These are phyloP conservation scores for Phengaris arion DNA, from an alignment of 2,888 invertebrate species.

Conservation along the genomic window DNA sequence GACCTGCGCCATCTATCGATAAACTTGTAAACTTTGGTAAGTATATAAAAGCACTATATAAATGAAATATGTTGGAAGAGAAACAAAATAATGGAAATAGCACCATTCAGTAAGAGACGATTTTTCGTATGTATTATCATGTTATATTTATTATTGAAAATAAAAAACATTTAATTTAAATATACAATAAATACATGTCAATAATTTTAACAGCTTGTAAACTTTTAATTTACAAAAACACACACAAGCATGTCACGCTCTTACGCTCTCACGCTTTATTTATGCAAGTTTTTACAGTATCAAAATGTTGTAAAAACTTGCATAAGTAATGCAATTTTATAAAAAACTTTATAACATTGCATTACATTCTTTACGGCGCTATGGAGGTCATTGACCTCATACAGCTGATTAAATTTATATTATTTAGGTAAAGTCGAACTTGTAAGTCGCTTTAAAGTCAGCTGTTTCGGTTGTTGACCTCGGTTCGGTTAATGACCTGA, in stretches of 20 bases:
- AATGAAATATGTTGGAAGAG: background rate
- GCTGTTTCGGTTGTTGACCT: too few species aligned
- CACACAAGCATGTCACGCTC: background rate
- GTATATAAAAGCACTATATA: background rate
- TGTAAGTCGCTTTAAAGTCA: too few species aligned
- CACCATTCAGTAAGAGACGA: background rate
- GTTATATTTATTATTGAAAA: background rate
- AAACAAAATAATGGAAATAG: background rate
- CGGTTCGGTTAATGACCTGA: too few species aligned
- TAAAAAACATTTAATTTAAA: background rate
- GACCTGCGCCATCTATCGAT: background rate
- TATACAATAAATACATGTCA: background rate
- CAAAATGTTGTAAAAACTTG: background rate
- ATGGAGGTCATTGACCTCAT: too few species aligned
- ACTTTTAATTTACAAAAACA: background rate
- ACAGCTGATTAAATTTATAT: too few species aligned
- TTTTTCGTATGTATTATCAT: background rate
- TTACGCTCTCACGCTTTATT: too few species aligned
- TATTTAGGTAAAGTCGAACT: too few species aligned
- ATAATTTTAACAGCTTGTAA: background rate
- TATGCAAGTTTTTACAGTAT: too few species aligned
- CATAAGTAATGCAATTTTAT: background rate
- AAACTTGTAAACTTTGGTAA: background rate
- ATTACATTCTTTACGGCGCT: too few species aligned
- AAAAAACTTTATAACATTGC: too few species aligned